These are phyloP conservation scores for Hippoglossus stenolepis DNA, from an alignment of 2,113 vertebrate genomes.

Conservation along the genomic window DNA sequence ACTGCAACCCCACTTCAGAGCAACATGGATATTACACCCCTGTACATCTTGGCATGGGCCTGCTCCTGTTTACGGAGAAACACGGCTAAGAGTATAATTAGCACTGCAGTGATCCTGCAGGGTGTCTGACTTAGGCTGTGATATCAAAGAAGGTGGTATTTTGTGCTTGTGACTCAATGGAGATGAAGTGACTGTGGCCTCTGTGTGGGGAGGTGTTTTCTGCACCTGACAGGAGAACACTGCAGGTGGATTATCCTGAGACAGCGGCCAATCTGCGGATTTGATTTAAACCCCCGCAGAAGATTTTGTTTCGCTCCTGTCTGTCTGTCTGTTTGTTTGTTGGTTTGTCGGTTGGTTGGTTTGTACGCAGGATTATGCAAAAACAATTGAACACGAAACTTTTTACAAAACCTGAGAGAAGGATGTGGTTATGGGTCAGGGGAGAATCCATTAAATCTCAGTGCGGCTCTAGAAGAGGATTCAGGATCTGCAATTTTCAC, in stretches of 20 bases:
- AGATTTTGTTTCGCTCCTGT: neutral
- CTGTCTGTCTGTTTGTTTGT: neutral
- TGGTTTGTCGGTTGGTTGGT: too few species aligned
- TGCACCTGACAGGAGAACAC: conserved; percentile 72
- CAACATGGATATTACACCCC: conserved; percentile 83
- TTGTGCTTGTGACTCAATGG: conserved; percentile 70
- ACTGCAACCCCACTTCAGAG: conserved; percentile 81
- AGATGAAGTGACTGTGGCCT: conserved; percentile 60
- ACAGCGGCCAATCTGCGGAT: conserved; percentile 13
- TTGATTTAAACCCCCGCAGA: neutral
- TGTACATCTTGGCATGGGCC: conserved; percentile 75
- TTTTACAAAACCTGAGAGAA: too few species aligned
- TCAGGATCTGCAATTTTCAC: too few species aligned
- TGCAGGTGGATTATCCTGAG: conserved; percentile 72
- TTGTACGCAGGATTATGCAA: neutral
- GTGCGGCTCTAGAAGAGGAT: too few species aligned
- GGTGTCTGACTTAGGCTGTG: conserved; percentile 75
- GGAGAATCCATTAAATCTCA: too few species aligned
- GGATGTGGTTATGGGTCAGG: too few species aligned
- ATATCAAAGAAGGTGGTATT: conserved; percentile 79
- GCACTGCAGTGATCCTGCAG: conserved; percentile 75
- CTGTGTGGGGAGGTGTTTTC: conserved; percentile 28
- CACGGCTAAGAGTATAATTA: conserved; percentile 82
- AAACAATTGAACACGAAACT: neutral
- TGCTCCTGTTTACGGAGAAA: conserved; percentile 81